Percentiles rank a stretch among this genome's conserved stretches.
Conservation (phyloP, 2,113 vertebrate species). For the Odobenus rosmarus region DNA sequence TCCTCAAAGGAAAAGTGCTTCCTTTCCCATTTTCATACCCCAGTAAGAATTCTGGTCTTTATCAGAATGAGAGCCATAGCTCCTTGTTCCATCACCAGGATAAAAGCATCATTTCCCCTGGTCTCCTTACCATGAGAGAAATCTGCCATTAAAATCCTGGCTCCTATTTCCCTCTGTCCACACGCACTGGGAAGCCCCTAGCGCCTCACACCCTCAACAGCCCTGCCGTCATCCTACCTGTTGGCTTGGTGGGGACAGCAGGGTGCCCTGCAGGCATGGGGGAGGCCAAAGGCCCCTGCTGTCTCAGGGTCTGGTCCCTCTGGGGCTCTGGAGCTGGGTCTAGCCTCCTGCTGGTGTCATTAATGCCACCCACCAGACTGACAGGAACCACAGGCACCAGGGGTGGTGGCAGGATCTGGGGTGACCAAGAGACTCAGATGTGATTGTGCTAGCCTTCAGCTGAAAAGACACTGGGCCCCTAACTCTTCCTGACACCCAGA, state of each 20-base stretch:
- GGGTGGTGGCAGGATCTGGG: conserved; percentile 73
- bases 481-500: background rate
- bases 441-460: background rate
- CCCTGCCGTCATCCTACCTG: conserved; percentile 26
- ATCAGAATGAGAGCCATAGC: background rate
- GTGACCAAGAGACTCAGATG: background rate
- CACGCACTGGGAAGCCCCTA: background rate
- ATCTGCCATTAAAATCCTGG: background rate
- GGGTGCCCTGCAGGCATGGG: background rate
- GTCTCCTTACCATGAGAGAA: background rate
- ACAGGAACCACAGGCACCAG: conserved; percentile 74
- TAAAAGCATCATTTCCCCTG: background rate
- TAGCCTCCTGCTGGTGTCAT: conserved; percentile 49
- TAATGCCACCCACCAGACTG: conserved; percentile 79
- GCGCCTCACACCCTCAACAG: too few species aligned
- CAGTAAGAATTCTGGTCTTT: background rate
- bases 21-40: background rate
- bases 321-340: conserved; percentile 84
- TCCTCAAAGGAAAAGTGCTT: background rate
- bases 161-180: background rate
- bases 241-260: conserved; percentile 50
- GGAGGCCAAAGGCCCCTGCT: conserved; percentile 49
- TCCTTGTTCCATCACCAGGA: background rate
- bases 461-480: background rate
- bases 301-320: conserved; percentile 86